Base-by-base conservation (phyloP, 2,888 invertebrate species). In the Pseudolycoriella hygida region DNA sequence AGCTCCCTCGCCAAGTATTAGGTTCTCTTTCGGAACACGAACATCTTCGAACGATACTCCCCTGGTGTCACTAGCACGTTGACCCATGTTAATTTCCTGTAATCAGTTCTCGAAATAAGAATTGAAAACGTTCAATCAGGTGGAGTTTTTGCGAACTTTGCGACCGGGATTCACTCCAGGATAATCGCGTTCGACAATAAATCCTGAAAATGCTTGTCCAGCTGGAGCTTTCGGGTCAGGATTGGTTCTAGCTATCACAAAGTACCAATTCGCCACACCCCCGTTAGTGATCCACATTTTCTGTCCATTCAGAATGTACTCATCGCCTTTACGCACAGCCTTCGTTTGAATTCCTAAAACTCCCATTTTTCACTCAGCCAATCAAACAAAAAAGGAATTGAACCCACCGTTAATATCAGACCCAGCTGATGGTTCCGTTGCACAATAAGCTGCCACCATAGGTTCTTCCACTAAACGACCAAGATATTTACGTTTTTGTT, bases 241-340 rank as follows among this genome's bases (percentile, higher is more conserved):
- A 64, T 89, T 79, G 1, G 94, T 92, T 49, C 94, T 76, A 0
- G 96, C 93, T 51, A 97, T 67, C 38, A 97, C 87, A 61, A 96
- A 97, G 63, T 89, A 86, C 34, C 34, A 34, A 12, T 34, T 34
- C 12, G 34, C 34, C 4, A 34, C 34, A 14, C 34, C 34, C 20
- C 90, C 96, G 61, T 94, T 94, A 43, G 97, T 97, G 58, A 98
- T 97, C 97, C 97, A 98, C 96, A 97, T 97, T 67, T 97, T 97
- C 59, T 90, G 88, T 1, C 97, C 97, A 62, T 93, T 84, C 18
- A 97, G 59, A 50, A 97, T 77, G 70, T 85, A 98, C 58, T 94
- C 88, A 52, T 92, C 85, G 2, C 94, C 93, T 61, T 93, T 93
- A 62, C 90, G 92, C 56, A 79, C 94, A 0, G 96, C 94, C 52